Evolutionary conservation across 1,140 invertebrate genomes (phyloP), one percentile per base, ranked within the genome.

Genomic region (Hylaeus anthracinus): DNA sequence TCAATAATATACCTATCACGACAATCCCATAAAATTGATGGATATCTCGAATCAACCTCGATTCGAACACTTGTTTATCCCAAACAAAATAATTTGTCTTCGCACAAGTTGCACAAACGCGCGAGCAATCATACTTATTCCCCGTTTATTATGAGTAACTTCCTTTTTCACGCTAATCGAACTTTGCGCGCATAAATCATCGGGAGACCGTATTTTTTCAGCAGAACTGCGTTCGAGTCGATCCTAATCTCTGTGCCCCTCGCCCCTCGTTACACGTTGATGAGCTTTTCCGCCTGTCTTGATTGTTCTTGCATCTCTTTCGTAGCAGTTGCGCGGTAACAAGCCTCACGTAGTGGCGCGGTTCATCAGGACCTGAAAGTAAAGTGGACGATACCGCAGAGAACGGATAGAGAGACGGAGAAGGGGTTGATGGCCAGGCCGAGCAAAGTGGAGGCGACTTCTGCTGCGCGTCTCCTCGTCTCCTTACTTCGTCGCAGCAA

Each of bases 341-440:
- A 79, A 86, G 86, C 58, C 81, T 72, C 86, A 81, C 86, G 86
- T 87, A 84, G 71, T 37, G 63, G 74, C 81, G 81, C 66, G 86
- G 86, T 87, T 87, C 85, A 86, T 86, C 86, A 84, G 77, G 63
- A 55, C 58, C 56, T 60, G 70, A 71, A 72, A 81, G 53, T 41
- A 69, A 48, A 73, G 72, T 78, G 75, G 43, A 85, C 63, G 79
- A 79, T 72, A 82, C 84, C 85, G 76, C 80, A 75, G 67, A 86
- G 70, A 72, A 66, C 73, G 77, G 80, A 64, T 15, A 51, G 70
- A 56, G 9, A 60, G 37, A 12, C 9, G 9, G 48, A 15, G 56
- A 67, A 1, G 60, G 9, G 26, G 58, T n/a, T 79, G 74, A 69
- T 77, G 74, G 58, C 51, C 43, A 45, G 14, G 10, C 70, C n/a